Evolutionary conservation across 2,113 vertebrate species (phyloP), one percentile per base, ranked within the genome.

Genomic region (Notothenia coriiceps): DNA sequence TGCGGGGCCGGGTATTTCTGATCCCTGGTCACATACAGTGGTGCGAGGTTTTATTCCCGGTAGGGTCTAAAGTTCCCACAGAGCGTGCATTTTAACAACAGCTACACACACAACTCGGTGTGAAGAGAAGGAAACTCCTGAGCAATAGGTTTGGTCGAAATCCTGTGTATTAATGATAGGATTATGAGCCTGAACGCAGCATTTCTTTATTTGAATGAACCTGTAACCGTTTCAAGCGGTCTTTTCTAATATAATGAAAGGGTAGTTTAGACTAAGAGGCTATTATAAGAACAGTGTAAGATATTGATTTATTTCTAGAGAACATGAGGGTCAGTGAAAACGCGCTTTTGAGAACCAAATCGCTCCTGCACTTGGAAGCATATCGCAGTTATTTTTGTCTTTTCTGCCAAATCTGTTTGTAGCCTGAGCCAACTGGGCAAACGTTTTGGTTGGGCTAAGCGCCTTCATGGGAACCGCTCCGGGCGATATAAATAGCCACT

Each of bases 391-490:
- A 85, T 90, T 90, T 86, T 88, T 76, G 87, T 82, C 80, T 44
- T 89, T 91, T 86, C 84, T 86, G 85, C 89, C 89, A 90, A 91
- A 92, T 89, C 62, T 70, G 87, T 86, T 81, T 80, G 80, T 73
- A 74, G 86, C 60, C 60, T 13, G 87, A 84, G 80, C 84, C 87
- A 92, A 91, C 35, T 68, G 88, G 79, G 75, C 77, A 83, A 82
- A 86, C 68, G 79, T 82, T 87, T 84, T 82, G 88, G 80, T 89
- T 82, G 87, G 72, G 49, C 80, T 68, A 25, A 80, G 79, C 83
- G 85, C 82, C 59, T 92, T 84, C 89, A 91, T 90, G 90, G 87
- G 93, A 93, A 91, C 88, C 83, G 89, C 86, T 85, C 63, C 44
- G 77, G 71, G 47, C 3, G 83, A 67, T 93, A 94, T 90, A 92